phyloP scores from a whole-genome alignment of 2,888 invertebrate species.

The Trachelus stipa region DNA sequence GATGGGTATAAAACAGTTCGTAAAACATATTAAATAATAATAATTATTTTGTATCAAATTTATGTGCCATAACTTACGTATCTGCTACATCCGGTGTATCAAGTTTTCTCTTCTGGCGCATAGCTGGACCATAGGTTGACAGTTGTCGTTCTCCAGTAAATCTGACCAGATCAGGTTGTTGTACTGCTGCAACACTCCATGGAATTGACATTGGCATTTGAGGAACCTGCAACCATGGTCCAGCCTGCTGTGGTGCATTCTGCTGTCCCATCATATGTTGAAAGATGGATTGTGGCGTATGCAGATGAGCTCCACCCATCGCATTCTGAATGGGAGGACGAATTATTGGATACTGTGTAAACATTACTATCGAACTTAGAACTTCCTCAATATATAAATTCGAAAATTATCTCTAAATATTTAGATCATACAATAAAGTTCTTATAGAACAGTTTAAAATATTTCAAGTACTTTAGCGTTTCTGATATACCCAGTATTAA shows the following conservation, averaged over 20 bases:
- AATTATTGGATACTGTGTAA: slow-evolving; percentile 37
- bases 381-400: background rate
- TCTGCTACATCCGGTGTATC: slow-evolving; percentile 46
- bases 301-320: slow-evolving; percentile 58
- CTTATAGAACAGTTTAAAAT: background rate
- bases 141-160: slow-evolving; percentile 48
- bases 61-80: slow-evolving; percentile 37
- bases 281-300: slow-evolving; percentile 60
- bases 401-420: background rate
- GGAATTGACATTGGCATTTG: slow-evolving; percentile 59
- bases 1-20: background rate
- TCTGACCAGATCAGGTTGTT: slow-evolving; percentile 54
- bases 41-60: background rate
- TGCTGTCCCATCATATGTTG: slow-evolving; percentile 61
- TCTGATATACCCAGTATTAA: background rate
- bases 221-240: slow-evolving; percentile 53
- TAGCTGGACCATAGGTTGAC: slow-evolving; percentile 26
- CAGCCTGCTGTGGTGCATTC: slow-evolving; percentile 41
- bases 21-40: background rate
- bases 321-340: slow-evolving; percentile 46
- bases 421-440: background rate
- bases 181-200: slow-evolving; percentile 53
- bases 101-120: slow-evolving; percentile 58
- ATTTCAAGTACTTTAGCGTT: background rate
- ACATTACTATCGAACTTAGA: slow-evolving; percentile 16